Evolutionary conservation across 1,140 invertebrate genomes (phyloP).

Genomic region (Lysiphlebus fabarum): DNA sequence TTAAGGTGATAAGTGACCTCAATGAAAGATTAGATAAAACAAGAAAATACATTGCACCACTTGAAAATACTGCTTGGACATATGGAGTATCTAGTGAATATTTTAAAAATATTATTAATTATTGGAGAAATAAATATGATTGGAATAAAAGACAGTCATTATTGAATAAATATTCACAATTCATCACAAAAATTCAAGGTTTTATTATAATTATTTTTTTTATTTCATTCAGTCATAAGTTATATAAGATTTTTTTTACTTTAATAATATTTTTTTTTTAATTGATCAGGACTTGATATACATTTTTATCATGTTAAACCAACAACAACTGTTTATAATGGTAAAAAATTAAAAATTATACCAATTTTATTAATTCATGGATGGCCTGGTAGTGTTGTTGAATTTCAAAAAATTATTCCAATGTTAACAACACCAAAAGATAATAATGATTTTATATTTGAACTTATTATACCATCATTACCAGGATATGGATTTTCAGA

Average conservation of each 20-base stretch:
- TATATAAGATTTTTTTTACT: too few relatives aligned
- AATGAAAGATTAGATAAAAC: conserved; percentile 43
- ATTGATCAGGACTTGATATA: conserved; percentile 64
- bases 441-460: conserved; percentile 69
- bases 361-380: conserved; percentile 80
- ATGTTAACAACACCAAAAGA: conserved; percentile 60
- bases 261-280: conserved; percentile 30
- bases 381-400: conserved; percentile 86
- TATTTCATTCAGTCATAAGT: background rate
- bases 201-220: conserved; percentile 52
- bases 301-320: conserved; percentile 67
- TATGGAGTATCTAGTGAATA: conserved; percentile 70
- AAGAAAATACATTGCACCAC: conserved; percentile 52
- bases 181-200: conserved; percentile 64
- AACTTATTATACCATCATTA: conserved; percentile 72
- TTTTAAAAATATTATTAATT: conserved; percentile 62
- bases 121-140: conserved; percentile 73
- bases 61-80: conserved; percentile 60
- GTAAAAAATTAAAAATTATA: conserved; percentile 57
- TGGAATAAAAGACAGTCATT: conserved; percentile 64
- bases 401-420: conserved; percentile 82
- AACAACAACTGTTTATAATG: conserved; percentile 35
- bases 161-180: conserved; percentile 73
- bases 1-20: conserved; percentile 49
- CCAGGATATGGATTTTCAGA: conserved; percentile 78